phyloP scores from a whole-genome alignment of 1,140 invertebrate genomes.

The Bradysia coprophila region DNA sequence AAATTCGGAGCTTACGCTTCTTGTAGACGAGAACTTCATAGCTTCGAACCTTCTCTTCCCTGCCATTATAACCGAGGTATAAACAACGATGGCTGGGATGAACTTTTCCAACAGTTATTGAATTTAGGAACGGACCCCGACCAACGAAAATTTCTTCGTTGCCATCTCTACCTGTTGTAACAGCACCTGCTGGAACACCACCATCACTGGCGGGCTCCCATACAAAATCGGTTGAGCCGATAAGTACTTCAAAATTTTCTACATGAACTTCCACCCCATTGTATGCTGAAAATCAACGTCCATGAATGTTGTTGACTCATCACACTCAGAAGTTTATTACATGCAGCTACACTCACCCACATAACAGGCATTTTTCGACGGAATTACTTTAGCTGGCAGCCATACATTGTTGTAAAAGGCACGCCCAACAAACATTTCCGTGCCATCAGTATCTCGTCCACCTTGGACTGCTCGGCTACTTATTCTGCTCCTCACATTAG shows the following conservation, averaged over 20 bases:
- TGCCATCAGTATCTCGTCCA: slow-evolving; percentile 25
- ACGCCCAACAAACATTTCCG: slow-evolving; percentile 25
- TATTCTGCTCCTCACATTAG: too few species aligned
- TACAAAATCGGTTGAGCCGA: slow-evolving; percentile 20
- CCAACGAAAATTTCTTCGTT: slow-evolving; percentile 44
- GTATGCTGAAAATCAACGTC: too few species aligned
- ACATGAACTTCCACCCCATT: slow-evolving; percentile 40
- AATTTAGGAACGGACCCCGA: slow-evolving; percentile 34
- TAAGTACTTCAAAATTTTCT: slow-evolving; percentile 39
- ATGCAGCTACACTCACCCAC: slow-evolving; percentile 24
- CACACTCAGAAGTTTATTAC: slow-evolving; percentile 25
- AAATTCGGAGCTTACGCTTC: too few species aligned
- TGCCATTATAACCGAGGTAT: slow-evolving; percentile 50
- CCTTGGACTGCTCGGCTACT: slow-evolving; percentile 28
- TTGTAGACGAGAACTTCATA: too few species aligned
- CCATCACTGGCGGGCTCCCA: slow-evolving; percentile 33
- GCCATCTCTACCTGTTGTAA: slow-evolving; percentile 38
- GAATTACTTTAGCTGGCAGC: slow-evolving; percentile 23
- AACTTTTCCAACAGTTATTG: slow-evolving; percentile 51
- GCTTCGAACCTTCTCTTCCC: slow-evolving; percentile 33
- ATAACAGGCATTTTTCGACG: slow-evolving; percentile 21
- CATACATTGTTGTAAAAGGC: slow-evolving; percentile 18
- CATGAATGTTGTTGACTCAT: too few species aligned
- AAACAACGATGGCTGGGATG: slow-evolving; percentile 45
- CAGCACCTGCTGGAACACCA: slow-evolving; percentile 32